Conservation (phyloP, 2,113 vertebrate species). For the Dromaius novaehollandiae region DNA sequence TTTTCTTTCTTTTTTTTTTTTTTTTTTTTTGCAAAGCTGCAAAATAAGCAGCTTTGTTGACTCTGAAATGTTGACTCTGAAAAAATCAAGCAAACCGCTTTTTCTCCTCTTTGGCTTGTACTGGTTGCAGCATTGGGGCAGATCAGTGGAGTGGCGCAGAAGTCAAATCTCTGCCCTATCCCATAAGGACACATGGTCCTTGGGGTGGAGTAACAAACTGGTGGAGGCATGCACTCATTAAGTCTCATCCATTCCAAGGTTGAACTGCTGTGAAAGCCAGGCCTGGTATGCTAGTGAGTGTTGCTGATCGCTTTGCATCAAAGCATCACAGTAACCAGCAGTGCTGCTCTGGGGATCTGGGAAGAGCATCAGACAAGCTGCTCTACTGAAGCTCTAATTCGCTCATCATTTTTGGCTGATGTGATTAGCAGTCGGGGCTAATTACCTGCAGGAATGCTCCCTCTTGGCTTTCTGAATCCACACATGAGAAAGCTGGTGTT, state of each 20-base stretch:
- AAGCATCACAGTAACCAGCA: constrained; percentile 6
- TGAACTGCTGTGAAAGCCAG: background rate
- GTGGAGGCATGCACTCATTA: fast-evolving
- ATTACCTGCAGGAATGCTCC: constrained; percentile 46
- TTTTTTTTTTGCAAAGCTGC: background rate
- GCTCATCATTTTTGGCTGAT: constrained; percentile 49
- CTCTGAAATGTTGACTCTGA: background rate
- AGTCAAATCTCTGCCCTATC: background rate
- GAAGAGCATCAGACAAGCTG: constrained; percentile 1
- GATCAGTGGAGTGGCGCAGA: background rate
- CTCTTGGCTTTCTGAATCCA: background rate
- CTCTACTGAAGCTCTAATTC: constrained; percentile 36
- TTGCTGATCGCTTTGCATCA: background rate
- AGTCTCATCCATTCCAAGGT: background rate
- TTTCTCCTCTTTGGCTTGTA: background rate
- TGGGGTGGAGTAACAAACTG: background rate
- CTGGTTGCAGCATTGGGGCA: background rate
- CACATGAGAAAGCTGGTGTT: constrained; percentile 8
- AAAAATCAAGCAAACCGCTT: background rate
- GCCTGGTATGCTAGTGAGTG: background rate
- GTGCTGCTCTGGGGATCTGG: background rate
- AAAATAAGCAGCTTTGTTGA: background rate
- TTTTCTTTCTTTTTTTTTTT: no score
- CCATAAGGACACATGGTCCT: background rate
- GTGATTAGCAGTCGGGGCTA: constrained; percentile 56